Evolutionary conservation across 1,140 invertebrate species (phyloP).

Genomic region (Euglossa dilemma): DNA sequence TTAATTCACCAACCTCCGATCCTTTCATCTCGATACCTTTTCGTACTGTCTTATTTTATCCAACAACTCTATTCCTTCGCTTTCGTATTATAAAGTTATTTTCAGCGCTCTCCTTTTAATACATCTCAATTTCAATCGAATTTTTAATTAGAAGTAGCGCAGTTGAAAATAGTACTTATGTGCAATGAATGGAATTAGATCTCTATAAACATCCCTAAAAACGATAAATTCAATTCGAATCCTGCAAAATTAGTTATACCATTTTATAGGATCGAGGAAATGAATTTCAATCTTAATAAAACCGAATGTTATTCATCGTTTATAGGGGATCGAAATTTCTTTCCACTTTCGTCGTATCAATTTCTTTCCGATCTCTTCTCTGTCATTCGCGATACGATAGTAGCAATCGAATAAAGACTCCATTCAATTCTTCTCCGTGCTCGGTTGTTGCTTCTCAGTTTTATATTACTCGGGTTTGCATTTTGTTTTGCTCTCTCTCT

Average conservation of each 20-base stretch:
- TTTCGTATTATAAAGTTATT: background rate
- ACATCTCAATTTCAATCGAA: conserved; percentile 13
- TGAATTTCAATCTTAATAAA: background rate
- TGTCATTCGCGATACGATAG: too few species aligned
- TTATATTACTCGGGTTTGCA: too few species aligned
- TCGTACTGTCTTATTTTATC: background rate
- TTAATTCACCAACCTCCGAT: background rate
- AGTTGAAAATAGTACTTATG: background rate
- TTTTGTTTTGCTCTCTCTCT: too few species aligned
- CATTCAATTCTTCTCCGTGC: too few species aligned
- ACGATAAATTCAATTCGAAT: too few species aligned
- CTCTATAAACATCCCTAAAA: background rate
- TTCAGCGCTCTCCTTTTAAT: background rate
- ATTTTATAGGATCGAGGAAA: background rate
- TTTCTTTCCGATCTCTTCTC: too few species aligned
- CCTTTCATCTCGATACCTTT: background rate
- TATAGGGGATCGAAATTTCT: background rate
- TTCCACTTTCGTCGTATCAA: too few species aligned
- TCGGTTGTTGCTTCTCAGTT: too few species aligned
- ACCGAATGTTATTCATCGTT: conserved; percentile 1
- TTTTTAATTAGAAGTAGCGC: background rate
- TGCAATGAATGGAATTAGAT: background rate
- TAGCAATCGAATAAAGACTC: background rate
- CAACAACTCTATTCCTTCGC: background rate
- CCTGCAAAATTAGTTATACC: too few species aligned